These are phyloP conservation scores for Liposcelis brunnea DNA, from an alignment of 2,888 invertebrate genomes.

Conservation along the genomic window DNA sequence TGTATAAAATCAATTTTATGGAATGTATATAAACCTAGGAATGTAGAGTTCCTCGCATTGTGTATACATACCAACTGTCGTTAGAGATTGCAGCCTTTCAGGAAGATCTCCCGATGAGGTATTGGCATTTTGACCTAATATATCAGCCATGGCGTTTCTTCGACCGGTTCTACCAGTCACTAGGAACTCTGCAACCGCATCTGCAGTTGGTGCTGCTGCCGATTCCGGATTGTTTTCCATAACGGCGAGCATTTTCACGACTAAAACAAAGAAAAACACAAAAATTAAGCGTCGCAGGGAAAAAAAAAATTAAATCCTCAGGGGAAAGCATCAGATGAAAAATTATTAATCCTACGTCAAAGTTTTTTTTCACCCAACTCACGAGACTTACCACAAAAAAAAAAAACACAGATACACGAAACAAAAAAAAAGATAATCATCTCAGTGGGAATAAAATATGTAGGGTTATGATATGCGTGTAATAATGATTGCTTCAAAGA, in stretches of 20 bases:
- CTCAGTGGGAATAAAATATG: no score
- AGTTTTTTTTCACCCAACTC: no score
- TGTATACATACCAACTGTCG: constrained; percentile 22
- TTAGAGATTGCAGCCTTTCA: constrained; percentile 30
- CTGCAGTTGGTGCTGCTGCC: constrained; percentile 7
- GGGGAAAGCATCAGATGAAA: no score
- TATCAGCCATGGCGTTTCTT: constrained; percentile 75
- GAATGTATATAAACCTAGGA: no score
- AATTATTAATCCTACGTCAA: no score
- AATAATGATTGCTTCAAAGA: no score
- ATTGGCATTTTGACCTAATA: constrained; percentile 52
- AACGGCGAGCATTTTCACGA: constrained; percentile 41
- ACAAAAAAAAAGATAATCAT: no score
- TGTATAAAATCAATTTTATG: no score
- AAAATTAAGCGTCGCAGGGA: neutral
- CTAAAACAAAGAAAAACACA: constrained; percentile 22
- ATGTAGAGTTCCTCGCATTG: no score
- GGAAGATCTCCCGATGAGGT: constrained; percentile 63
- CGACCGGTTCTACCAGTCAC: constrained; percentile 74
- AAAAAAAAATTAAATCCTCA: constrained; percentile 7
- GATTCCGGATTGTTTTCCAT: constrained; percentile 31
- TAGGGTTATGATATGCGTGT: no score
- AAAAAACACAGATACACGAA: no score
- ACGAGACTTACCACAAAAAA: no score
- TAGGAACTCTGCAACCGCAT: constrained; percentile 47